A percentile compares a stretch with the other conserved stretches of the same genome.
Evolutionary conservation across 2,888 invertebrate species (phyloP).

Genomic region (Pogonocherus hispidulus): DNA sequence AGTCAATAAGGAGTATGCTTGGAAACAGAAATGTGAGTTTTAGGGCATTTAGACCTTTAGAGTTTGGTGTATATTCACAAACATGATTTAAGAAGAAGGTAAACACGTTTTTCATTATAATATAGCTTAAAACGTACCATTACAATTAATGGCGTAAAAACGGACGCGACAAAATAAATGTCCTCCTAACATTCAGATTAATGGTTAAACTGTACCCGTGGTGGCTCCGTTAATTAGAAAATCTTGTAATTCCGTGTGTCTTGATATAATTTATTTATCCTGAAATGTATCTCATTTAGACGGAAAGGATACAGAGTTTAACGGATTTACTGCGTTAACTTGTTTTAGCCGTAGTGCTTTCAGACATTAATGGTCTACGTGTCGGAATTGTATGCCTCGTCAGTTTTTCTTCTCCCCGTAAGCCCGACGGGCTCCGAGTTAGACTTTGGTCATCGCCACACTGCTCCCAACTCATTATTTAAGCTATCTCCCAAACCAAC

Average conservation of each 20-base stretch:
- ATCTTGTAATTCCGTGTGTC: slow-evolving; percentile 51
- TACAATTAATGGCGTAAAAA: neutral
- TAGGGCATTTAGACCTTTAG: no score
- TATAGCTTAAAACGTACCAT: neutral
- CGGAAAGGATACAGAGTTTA: slow-evolving; percentile 54
- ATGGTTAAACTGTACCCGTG: slow-evolving; percentile 17
- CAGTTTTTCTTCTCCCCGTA: slow-evolving; percentile 58
- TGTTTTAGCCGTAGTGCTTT: slow-evolving; percentile 56
- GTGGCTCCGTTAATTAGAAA: slow-evolving; percentile 43
- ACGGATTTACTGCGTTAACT: slow-evolving; percentile 58
- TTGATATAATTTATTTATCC: slow-evolving; percentile 57
- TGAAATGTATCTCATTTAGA: slow-evolving; percentile 52
- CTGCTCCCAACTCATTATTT: slow-evolving; percentile 50
- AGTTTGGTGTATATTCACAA: no score
- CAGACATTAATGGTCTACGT: slow-evolving; percentile 61
- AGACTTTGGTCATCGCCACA: slow-evolving; percentile 49
- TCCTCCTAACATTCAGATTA: slow-evolving; percentile 16
- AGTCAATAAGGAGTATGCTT: no score
- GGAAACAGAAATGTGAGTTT: no score
- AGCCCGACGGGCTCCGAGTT: slow-evolving; percentile 48
- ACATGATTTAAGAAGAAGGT: no score
- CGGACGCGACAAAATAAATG: slow-evolving; percentile 1
- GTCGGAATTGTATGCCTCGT: slow-evolving; percentile 58
- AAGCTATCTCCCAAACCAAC: slow-evolving; percentile 42
- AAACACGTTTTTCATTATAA: no score